Conservation (phyloP, 2,888 invertebrate species). For the Luperina nickerlii region DNA sequence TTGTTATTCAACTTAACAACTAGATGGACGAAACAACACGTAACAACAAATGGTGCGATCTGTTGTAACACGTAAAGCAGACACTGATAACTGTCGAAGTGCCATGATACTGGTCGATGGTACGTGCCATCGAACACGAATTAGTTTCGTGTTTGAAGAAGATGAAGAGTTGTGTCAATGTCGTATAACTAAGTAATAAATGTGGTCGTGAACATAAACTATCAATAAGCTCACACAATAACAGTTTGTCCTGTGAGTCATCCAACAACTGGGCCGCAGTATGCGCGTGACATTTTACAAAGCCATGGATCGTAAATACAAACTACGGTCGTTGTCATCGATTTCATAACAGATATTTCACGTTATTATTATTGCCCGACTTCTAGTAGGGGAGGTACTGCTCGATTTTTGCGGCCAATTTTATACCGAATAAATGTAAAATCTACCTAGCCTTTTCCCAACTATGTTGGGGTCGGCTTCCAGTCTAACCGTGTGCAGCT, state of each 20-base stretch:
- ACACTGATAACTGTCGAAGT: conserved; percentile 21
- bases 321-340: conserved; percentile 2
- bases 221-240: conserved; percentile 29
- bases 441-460: too few species aligned
- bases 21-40: conserved; percentile 10
- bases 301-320: conserved; percentile 25
- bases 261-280: conserved; percentile 28
- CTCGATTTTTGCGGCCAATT: neutral
- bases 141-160: conserved; percentile 18
- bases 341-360: conserved; percentile 32
- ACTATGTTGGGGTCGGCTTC: too few species aligned
- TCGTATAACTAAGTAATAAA: neutral
- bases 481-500: too few species aligned
- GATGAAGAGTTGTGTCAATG: neutral
- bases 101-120: conserved; percentile 19
- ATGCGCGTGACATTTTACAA: conserved; percentile 37
- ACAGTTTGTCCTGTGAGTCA: conserved; percentile 40
- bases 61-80: conserved; percentile 41
- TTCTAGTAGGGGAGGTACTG: neutral
- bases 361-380: neutral
- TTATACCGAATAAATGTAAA: neutral
- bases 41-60: conserved; percentile 19
- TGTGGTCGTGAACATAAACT: conserved; percentile 15
- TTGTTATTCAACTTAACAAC: conserved; percentile 15
- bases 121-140: neutral